Base-by-base conservation (phyloP, 1,140 invertebrate genomes). In the Drosophila gunungcola region DNA sequence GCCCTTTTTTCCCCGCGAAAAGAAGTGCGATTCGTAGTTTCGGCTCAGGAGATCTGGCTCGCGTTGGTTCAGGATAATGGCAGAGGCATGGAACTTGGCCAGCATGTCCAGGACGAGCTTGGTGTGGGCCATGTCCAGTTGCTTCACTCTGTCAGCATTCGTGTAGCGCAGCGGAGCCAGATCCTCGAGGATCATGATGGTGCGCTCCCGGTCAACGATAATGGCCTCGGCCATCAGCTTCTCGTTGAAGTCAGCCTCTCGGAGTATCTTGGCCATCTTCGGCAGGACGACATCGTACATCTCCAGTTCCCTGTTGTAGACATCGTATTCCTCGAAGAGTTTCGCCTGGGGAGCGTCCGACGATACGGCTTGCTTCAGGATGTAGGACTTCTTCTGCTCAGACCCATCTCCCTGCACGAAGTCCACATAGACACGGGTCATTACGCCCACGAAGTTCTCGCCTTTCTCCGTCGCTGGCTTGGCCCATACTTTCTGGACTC, bases 31-130 rank as follows among this genome's bases (percentile, higher is more conserved):
- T 0, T 39, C 13, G 11, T 70, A 90, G 27, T 68, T 73, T 3
- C 52, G 27, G 0, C 21, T 49, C 4, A 90, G 32, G 6, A 75
- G 34, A 10, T 61, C 54, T 0, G 80, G 78, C n/a, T 77, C 51
- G 0, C 63, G 55, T 38, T 88, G 73, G 13, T 67, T 56, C 0
- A 86, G 48, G 4, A 86, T 21, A 7, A 73, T 43, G 0, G 83
- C 81, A 0, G 82, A 32, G 0, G 94, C 94, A 68, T 95, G 94
- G 54, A 94, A 94, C 16, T 93, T 93, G 2, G 93, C 94, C 25
- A 94, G 72, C 38, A 92, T 92, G 52, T 93, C 93, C 0, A 94
- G 79, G 0, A 93, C 92, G 6, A 92, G 56, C 21, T 92, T 93
- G 0, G 93, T 78, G 54, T 93, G 93, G 4, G 93, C 79, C 10